phyloP scores from a whole-genome alignment of 2,113 vertebrate genomes.

The Rhabdornis inornatus region DNA sequence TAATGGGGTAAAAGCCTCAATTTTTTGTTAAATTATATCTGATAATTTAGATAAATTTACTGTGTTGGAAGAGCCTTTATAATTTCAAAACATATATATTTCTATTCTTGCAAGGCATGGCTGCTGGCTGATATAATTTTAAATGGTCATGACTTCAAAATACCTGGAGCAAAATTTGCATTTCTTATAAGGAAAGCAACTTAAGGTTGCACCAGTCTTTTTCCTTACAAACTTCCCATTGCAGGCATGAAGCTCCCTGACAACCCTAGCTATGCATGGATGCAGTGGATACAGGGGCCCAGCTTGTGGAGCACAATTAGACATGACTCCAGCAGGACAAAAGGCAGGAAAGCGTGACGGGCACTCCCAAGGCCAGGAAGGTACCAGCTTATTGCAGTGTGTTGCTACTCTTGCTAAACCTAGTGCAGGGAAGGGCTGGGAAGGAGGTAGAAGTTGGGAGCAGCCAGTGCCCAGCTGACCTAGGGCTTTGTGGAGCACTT shows the following conservation, averaged over 20 bases:
- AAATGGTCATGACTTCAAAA: background rate
- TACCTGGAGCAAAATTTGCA: conserved; percentile 19
- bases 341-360: background rate
- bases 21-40: background rate
- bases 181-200: background rate
- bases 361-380: background rate
- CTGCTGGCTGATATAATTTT: conserved; percentile 41
- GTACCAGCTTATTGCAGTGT: background rate
- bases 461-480: background rate
- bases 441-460: background rate
- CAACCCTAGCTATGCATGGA: accelerated
- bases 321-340: background rate
- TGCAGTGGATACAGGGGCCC: background rate
- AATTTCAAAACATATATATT: background rate
- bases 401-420: background rate
- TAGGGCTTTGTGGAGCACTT: background rate
- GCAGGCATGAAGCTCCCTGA: background rate
- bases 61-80: background rate
- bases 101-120: conserved; percentile 58
- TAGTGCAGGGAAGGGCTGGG: background rate
- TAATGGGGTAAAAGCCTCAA: background rate
- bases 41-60: background rate
- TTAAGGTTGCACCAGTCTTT: background rate
- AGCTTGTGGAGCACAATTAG: background rate
- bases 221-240: background rate